Conservation (phyloP, 2,113 vertebrate species). For the Osmerus eperlanus region DNA sequence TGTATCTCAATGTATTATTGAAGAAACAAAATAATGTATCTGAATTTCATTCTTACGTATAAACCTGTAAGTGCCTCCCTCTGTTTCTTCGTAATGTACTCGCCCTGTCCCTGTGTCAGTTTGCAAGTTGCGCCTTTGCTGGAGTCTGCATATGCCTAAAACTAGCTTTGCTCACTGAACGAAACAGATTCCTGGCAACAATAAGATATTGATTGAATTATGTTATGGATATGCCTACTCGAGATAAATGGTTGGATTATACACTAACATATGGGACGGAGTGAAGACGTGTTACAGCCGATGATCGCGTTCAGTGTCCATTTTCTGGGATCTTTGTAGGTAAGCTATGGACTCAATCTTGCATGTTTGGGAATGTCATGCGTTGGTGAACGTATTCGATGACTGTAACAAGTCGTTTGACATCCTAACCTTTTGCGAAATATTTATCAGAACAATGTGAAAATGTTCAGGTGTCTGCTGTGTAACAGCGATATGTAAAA, state of each 20-base stretch:
- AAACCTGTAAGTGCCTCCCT: conserved; percentile 20
- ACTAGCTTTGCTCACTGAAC: background rate
- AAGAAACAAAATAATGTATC: background rate
- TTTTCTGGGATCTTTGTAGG: conserved; percentile 7
- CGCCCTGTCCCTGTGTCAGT: conserved; percentile 61
- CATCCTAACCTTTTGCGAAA: background rate
- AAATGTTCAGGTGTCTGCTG: background rate
- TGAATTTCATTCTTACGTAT: background rate
- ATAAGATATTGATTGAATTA: background rate
- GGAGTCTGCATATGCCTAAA: conserved; percentile 16
- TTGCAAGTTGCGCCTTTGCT: conserved; percentile 66
- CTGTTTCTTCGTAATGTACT: conserved; percentile 25
- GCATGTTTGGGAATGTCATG: conserved; percentile 52
- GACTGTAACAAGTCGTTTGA: background rate
- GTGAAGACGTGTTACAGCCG: conserved; percentile 38
- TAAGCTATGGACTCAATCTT: conserved; percentile 26
- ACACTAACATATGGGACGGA: conserved; percentile 37
- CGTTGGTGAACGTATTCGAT: conserved; percentile 23
- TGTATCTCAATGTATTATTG: background rate
- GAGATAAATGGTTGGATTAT: background rate
- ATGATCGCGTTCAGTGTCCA: background rate
- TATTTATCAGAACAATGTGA: background rate
- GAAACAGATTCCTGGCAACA: background rate
- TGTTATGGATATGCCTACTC: background rate
- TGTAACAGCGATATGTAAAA: too few relatives aligned